These are phyloP conservation scores for Ophioderma brevispina DNA, from an alignment of 35 echinoderm and acorn worm species.

Conservation along the genomic window DNA sequence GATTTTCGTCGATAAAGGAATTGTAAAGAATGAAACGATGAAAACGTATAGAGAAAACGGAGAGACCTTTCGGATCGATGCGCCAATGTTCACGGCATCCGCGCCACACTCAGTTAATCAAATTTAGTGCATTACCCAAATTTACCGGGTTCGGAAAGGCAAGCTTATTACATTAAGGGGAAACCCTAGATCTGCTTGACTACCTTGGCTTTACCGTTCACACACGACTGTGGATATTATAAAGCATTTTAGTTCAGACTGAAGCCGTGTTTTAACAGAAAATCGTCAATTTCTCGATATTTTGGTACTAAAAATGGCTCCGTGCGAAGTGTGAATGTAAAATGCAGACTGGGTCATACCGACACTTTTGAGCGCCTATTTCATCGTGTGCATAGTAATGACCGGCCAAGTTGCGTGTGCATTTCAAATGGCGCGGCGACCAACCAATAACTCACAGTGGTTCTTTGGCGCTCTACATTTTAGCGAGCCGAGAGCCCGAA, in stretches of 20 bases:
- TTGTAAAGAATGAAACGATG: slow-evolving; percentile 8
- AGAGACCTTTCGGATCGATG: slow-evolving; percentile 27
- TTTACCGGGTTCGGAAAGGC: slow-evolving; percentile 43
- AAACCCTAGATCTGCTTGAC: slow-evolving; percentile 38
- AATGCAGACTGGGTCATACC: neutral
- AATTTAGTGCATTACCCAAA: slow-evolving; percentile 54
- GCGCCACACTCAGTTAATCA: slow-evolving; percentile 22
- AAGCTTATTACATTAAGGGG: slow-evolving; percentile 35
- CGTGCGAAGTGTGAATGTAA: neutral
- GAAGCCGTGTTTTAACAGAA: neutral
- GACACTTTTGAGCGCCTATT: neutral
- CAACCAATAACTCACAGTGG: slow-evolving; percentile 25
- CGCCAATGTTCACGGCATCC: slow-evolving; percentile 28
- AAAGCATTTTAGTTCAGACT: slow-evolving; percentile 7
- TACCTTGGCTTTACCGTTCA: slow-evolving; percentile 26
- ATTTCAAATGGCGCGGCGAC: neutral
- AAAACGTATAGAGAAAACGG: neutral
- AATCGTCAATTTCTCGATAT: slow-evolving; percentile 10
- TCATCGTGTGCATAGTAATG: slow-evolving; percentile 45
- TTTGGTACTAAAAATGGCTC: slow-evolving; percentile 6
- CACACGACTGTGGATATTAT: neutral
- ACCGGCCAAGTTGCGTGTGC: slow-evolving; percentile 8
- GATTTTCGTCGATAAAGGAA: slow-evolving; percentile 22
- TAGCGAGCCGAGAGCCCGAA: neutral
- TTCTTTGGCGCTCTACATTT: neutral